phyloP scores from a whole-genome alignment of 2,113 vertebrate genomes.

The Equus przewalskii region DNA sequence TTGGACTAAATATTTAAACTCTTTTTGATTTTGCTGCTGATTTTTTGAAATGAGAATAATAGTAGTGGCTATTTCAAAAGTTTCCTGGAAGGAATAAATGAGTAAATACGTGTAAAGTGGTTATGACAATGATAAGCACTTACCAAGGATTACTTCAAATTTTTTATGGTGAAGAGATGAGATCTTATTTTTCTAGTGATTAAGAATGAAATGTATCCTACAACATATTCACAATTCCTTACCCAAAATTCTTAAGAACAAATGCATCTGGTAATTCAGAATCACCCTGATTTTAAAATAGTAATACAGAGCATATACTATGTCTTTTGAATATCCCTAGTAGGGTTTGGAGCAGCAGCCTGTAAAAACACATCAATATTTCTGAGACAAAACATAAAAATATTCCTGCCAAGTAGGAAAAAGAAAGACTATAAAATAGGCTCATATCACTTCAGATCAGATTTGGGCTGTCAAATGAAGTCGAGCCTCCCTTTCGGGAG shows the following conservation, averaged over 20 bases:
- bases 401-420: not conserved
- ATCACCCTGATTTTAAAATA: not conserved
- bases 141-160: not conserved
- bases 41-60: not conserved
- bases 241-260: not conserved
- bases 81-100: not conserved
- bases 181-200: not conserved
- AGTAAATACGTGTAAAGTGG: not conserved
- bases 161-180: not conserved
- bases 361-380: not conserved
- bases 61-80: not conserved
- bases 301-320: not conserved
- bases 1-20: not conserved
- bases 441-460: not conserved
- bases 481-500: not conserved
- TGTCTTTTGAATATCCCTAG: not conserved
- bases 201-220: not conserved
- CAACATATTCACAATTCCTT: not conserved
- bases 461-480: not conserved
- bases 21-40: not conserved
- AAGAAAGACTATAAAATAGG: not conserved
- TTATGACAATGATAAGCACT: not conserved
- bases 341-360: not conserved
- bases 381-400: not conserved
- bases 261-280: not conserved